Evolutionary conservation across 2,113 vertebrate genomes (phyloP), one percentile per base, ranked within the genome.

Genomic region (Grus americana): DNA sequence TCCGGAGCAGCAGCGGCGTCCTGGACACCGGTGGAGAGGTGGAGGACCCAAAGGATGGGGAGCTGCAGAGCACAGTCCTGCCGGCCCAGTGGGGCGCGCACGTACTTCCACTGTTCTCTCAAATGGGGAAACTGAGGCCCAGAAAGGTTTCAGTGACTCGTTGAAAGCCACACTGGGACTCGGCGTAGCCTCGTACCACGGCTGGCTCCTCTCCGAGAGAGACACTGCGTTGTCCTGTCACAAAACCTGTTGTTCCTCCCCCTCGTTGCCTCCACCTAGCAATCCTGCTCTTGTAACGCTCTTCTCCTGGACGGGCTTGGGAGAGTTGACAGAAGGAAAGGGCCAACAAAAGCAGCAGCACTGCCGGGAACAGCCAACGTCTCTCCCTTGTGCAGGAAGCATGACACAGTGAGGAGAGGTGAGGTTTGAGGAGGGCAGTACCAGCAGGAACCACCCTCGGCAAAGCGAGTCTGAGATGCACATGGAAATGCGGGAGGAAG

Each of bases 161-260:
- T 0, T 2, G 16, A 40, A 24, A 13, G 21, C 52, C 50, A 49
- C 5, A 4, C 7, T 8, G 17, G 68, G 49, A 40, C 68, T 50
- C 2, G 2, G 47, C 0, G 0, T 36, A 29, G 47, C 54, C 65
- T 59, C 0, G 1, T 10, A 34, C 27, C 16, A 7, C 5, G 49
- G 15, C 34, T 52, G 57, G 32, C 23, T n/a, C 24, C 81, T 32
- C 30, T 46, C 13, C 36, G 20, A 15, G 54, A 46, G 20, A 18
- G 38, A 50, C 34, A 4, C 63, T 20, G 44, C 29, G 16, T 7
- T 32, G 12, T 52, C 36, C 68, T 54, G 21, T 24, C 4, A 3
- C 29, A n/a, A 46, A 57, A 30, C 10, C 57, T 50, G 61, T 20
- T 1, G 0, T 32, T 36, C 46, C 34, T 54, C 12, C 42, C 22